phyloP scores from a whole-genome alignment of 2,113 vertebrate species.

The Eublepharis macularius region DNA sequence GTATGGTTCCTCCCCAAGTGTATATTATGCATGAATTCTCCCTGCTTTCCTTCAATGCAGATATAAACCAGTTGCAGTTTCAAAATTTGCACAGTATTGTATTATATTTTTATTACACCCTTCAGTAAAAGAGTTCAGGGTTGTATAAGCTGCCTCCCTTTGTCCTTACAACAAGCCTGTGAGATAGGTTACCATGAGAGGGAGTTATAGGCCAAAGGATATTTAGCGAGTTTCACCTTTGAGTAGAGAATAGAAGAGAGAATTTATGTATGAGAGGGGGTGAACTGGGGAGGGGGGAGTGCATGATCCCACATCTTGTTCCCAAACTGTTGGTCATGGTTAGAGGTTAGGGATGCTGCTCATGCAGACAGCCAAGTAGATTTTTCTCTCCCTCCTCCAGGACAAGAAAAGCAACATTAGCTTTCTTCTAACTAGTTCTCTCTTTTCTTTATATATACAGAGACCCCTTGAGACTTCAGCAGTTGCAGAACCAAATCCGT shows the following conservation, averaged over 20 bases:
- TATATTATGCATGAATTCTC: not conserved
- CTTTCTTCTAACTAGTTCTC: conserved; percentile 39
- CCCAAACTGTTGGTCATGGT: not conserved
- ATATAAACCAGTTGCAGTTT: not conserved
- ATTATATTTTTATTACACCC: too few species aligned
- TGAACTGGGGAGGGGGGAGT: not conserved
- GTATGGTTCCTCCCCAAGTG: too few species aligned
- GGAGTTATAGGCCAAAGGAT: too few species aligned
- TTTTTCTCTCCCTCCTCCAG: not conserved
- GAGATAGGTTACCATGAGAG: too few species aligned
- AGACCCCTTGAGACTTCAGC: conserved; percentile 89
- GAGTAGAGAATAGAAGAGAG: too few species aligned
- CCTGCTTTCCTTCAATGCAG: not conserved
- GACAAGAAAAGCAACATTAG: not conserved
- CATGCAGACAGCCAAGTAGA: not conserved
- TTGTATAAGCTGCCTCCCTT: too few species aligned
- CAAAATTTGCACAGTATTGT: not conserved
- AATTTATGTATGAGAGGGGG: not conserved
- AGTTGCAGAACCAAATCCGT: conserved; percentile 92
- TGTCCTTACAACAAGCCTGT: too few species aligned
- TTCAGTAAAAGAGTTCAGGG: too few species aligned
- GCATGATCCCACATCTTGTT: not conserved
- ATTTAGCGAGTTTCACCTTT: too few species aligned
- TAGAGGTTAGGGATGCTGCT: not conserved
- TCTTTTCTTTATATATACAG: conserved; percentile 72